Percentiles rank a stretch among this genome's conserved stretches.
These are phyloP conservation scores for Malacosoma neustria DNA, from an alignment of 2,888 invertebrate species.

Conservation along the genomic window DNA sequence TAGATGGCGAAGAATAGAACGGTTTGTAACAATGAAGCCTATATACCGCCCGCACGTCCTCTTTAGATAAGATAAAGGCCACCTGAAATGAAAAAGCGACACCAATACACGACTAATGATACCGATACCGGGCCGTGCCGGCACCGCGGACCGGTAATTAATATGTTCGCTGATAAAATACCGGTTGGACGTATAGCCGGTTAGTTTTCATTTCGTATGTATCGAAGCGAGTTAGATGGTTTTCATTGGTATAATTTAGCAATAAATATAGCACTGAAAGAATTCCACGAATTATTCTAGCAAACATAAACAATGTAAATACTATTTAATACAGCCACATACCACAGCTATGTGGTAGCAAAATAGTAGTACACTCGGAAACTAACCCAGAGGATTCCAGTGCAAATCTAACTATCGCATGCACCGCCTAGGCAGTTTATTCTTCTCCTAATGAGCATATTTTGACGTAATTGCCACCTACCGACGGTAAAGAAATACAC, in stretches of 20 bases:
- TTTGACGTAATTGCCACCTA: no score
- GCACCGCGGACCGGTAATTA: slow-evolving; percentile 52
- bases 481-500: no score
- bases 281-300: slow-evolving; percentile 2
- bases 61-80: slow-evolving; percentile 72
- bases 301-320: no score
- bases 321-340: no score
- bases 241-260: no score
- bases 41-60: slow-evolving; percentile 71
- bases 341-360: no score
- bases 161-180: slow-evolving; percentile 47
- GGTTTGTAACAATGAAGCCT: slow-evolving; percentile 51
- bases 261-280: no score
- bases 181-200: slow-evolving; percentile 35
- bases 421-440: no score
- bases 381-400: no score
- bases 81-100: slow-evolving; percentile 58
- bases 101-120: slow-evolving; percentile 62
- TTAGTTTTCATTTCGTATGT: slow-evolving; percentile 6
- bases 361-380: no score
- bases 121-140: slow-evolving; percentile 33
- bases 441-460: no score
- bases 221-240: slow-evolving; percentile 1
- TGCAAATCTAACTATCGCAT: no score
- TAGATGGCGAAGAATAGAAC: slow-evolving; percentile 13